Percentiles rank a stretch among this genome's conserved stretches.
Conservation (phyloP, 2,888 invertebrate species). For the Pseudeuparius sepicola region DNA sequence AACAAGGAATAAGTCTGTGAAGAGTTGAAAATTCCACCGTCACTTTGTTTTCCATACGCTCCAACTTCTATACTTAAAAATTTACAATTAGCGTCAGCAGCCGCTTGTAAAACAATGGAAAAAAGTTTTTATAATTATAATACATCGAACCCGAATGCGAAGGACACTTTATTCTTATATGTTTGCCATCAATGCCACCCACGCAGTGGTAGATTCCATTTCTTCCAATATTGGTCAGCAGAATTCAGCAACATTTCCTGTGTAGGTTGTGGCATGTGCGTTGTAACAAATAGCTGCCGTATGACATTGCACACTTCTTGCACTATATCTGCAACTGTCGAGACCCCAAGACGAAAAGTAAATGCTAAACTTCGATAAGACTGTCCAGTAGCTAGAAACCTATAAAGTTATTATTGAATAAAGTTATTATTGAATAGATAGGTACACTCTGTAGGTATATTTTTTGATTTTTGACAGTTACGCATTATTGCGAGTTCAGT, state of each 20-base stretch:
- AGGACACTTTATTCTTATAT: too few relatives aligned
- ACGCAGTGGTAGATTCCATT: too few relatives aligned
- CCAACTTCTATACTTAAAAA: constrained; percentile 8
- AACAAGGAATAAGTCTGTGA: too few relatives aligned
- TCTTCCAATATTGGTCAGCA: not conserved
- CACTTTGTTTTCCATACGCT: constrained; percentile 5
- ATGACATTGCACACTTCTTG: constrained; percentile 5
- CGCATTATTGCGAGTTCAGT: too few relatives aligned
- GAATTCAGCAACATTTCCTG: not conserved
- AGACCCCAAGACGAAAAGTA: constrained; percentile 2
- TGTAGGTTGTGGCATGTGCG: not conserved
- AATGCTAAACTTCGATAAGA: constrained; percentile 4
- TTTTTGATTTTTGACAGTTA: too few relatives aligned
- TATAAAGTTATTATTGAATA: too few relatives aligned
- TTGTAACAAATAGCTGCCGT: constrained; percentile 2
- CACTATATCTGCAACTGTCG: constrained; percentile 3
- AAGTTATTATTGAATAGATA: too few relatives aligned
- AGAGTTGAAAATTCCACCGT: constrained; percentile 6
- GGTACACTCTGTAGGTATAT: too few relatives aligned
- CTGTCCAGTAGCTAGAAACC: not conserved
- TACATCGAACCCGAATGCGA: too few relatives aligned
- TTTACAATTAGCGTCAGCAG: constrained; percentile 5
- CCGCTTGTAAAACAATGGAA: constrained; percentile 8
- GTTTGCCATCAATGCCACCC: too few relatives aligned
- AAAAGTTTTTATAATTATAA: constrained; percentile 10